phyloP scores from a whole-genome alignment of 2,888 invertebrate species.

The Amblyjoppa fuscipennis region DNA sequence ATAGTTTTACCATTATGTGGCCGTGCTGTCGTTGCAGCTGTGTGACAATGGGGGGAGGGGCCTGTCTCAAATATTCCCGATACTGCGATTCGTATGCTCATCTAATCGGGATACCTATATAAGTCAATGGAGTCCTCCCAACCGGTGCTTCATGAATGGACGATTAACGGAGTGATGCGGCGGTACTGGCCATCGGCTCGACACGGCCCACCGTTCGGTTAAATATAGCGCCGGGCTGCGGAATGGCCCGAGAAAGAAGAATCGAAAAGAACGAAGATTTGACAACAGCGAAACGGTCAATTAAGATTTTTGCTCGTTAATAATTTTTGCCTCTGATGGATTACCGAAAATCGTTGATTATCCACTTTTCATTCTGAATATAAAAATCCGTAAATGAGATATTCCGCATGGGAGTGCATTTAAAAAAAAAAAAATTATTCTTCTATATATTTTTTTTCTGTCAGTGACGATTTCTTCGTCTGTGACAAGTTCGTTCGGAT shows the following conservation, averaged over 20 bases:
- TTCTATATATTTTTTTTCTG: no score
- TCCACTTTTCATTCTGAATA: conserved; percentile 12
- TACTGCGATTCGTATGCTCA: neutral
- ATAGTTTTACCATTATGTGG: neutral
- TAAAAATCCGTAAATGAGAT: neutral
- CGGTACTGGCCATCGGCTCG: neutral
- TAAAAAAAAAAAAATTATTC: no score
- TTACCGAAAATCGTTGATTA: conserved; percentile 19
- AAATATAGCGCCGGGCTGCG: neutral
- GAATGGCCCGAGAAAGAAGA: neutral
- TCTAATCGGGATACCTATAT: conserved; percentile 2
- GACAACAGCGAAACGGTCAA: conserved; percentile 32
- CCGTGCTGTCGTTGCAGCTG: neutral
- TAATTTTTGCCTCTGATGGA: conserved; percentile 30
- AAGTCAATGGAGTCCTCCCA: conserved; percentile 3
- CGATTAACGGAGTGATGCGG: neutral
- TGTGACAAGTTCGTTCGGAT: no score
- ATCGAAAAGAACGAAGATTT: neutral
- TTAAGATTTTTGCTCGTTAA: conserved; percentile 32
- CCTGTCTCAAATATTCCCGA: conserved; percentile 7
- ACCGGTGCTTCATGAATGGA: conserved; percentile 3
- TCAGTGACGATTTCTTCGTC: no score
- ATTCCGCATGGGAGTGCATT: neutral
- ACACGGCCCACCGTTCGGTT: neutral
- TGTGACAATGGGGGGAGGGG: neutral